A percentile compares a stretch with the other conserved stretches of the same genome.
These are phyloP conservation scores for Stegostoma tigrinum DNA, from an alignment of 2,113 vertebrate genomes.

Conservation along the genomic window DNA sequence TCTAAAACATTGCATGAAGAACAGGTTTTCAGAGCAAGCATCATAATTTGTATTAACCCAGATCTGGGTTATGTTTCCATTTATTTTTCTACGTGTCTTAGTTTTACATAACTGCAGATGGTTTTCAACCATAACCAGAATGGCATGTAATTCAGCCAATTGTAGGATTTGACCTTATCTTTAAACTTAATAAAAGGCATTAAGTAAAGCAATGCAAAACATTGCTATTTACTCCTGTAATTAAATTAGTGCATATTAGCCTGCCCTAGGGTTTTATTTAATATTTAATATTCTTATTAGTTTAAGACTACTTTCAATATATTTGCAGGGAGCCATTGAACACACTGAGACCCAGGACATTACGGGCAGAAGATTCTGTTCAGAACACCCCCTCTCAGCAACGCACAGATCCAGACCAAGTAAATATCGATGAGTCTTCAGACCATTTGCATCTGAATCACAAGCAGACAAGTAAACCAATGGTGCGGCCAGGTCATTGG, in stretches of 20 bases:
- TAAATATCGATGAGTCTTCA: neutral
- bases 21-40: neutral
- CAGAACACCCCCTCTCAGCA: neutral
- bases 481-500: neutral
- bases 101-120: neutral
- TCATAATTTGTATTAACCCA: neutral
- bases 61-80: neutral
- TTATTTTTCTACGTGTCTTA: neutral
- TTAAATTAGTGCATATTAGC: neutral
- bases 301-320: neutral
- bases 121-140: neutral
- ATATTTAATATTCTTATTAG: neutral
- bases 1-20: neutral
- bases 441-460: neutral
- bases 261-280: too few relatives aligned
- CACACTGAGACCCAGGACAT: neutral
- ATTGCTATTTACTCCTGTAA: neutral
- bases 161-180: neutral
- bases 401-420: neutral
- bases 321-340: neutral
- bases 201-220: neutral
- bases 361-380: neutral
- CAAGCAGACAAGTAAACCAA: neutral
- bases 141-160: neutral
- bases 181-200: neutral